A percentile compares a stretch with the other conserved stretches of the same genome.
These are phyloP conservation scores for Pterostichus niger DNA, from an alignment of 2,888 invertebrate species.

Conservation along the genomic window DNA sequence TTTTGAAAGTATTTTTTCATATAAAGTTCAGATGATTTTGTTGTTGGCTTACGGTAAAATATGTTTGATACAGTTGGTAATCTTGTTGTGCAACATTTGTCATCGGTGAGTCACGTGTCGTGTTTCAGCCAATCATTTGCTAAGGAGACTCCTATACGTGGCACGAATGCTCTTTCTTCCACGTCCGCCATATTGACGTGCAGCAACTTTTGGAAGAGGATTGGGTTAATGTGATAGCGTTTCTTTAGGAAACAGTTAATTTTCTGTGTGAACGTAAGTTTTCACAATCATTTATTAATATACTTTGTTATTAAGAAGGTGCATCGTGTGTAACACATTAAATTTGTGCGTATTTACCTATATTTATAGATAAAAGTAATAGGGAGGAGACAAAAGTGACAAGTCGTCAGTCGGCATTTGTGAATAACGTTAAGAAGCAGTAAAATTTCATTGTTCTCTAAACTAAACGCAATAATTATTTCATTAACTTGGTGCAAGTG, in stretches of 20 bases:
- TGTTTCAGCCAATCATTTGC: constrained; percentile 71
- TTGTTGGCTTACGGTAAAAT: neutral
- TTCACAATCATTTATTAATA: constrained; percentile 32
- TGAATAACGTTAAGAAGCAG: constrained; percentile 51
- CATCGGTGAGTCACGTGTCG: constrained; percentile 71
- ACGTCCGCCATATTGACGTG: constrained; percentile 92
- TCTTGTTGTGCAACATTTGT: constrained; percentile 69
- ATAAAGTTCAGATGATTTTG: too few relatives aligned
- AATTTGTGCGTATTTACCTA: constrained; percentile 60
- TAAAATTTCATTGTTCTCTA: constrained; percentile 10
- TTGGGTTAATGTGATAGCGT: constrained; percentile 85
- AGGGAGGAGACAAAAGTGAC: constrained; percentile 65
- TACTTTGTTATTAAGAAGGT: constrained; percentile 47
- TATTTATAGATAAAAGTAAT: constrained; percentile 60
- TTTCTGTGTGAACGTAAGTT: constrained; percentile 74
- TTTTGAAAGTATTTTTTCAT: too few relatives aligned
- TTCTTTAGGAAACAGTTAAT: constrained; percentile 80
- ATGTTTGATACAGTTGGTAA: constrained; percentile 32
- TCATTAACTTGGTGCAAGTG: constrained; percentile 39
- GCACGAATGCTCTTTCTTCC: constrained; percentile 87
- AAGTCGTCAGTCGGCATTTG: constrained; percentile 66
- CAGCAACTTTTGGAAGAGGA: constrained; percentile 84
- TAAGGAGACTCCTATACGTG: constrained; percentile 83
- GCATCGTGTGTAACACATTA: constrained; percentile 5
- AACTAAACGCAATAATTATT: neutral